Conservation (phyloP, 2,888 invertebrate species). For the Endomychus coccineus region DNA sequence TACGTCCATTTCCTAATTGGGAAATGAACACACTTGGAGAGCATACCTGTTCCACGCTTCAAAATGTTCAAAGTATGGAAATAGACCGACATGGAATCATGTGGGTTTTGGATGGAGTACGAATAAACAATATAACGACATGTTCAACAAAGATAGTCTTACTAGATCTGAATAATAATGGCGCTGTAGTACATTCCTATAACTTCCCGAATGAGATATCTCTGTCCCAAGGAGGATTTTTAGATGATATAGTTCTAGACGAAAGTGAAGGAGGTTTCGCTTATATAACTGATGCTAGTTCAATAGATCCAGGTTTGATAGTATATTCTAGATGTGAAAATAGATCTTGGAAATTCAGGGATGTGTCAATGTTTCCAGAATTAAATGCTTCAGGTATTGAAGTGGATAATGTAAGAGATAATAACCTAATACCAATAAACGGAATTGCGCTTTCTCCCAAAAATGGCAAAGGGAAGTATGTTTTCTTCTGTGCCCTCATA, state of each 20-base stretch:
- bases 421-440: slow-evolving; percentile 54
- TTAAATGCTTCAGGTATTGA: slow-evolving; percentile 52
- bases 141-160: slow-evolving; percentile 63
- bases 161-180: slow-evolving; percentile 56
- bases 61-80: slow-evolving; percentile 67
- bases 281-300: slow-evolving; percentile 63
- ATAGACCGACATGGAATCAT: slow-evolving; percentile 65
- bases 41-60: slow-evolving; percentile 59
- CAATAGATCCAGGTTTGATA: slow-evolving; percentile 61
- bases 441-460: slow-evolving; percentile 63
- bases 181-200: slow-evolving; percentile 49
- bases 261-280: slow-evolving; percentile 58
- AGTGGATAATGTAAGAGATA: slow-evolving; percentile 51
- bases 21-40: slow-evolving; percentile 48
- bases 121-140: slow-evolving; percentile 51
- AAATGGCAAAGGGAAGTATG: slow-evolving; percentile 21
- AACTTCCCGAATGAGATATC: slow-evolving; percentile 54
- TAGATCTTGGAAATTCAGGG: slow-evolving; percentile 64
- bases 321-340: slow-evolving; percentile 58
- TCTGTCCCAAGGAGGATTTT: slow-evolving; percentile 49
- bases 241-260: slow-evolving; percentile 66
- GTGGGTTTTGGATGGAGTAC: slow-evolving; percentile 63
- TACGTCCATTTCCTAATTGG: slow-evolving; percentile 66
- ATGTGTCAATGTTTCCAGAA: slow-evolving; percentile 58
- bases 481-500: slow-evolving; percentile 33